A percentile compares a stretch with the other conserved stretches of the same genome.
These are phyloP conservation scores for Hesperophylax magnus DNA, from an alignment of 1,140 invertebrate species.

Conservation along the genomic window DNA sequence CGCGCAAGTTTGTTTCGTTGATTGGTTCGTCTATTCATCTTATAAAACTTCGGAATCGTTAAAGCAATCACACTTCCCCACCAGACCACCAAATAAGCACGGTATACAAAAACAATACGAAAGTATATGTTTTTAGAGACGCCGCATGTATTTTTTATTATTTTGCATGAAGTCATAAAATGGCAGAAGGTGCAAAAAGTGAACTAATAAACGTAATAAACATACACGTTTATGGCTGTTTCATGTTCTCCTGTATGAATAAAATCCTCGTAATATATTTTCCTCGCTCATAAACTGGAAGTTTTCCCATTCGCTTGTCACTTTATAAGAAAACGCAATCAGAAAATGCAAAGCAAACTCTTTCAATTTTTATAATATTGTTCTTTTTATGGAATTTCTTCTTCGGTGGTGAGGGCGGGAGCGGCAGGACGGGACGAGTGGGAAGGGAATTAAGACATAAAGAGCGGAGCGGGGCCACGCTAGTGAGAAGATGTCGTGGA, in stretches of 20 bases:
- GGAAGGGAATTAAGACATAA: slow-evolving; percentile 16
- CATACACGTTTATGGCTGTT: slow-evolving; percentile 17
- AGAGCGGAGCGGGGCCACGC: background rate
- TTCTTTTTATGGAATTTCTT: slow-evolving; percentile 43
- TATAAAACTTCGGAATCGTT: no score
- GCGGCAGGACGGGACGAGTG: no score
- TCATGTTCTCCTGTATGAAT: slow-evolving; percentile 22
- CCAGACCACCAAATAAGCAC: no score
- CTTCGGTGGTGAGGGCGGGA: background rate
- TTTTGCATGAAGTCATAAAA: slow-evolving; percentile 6
- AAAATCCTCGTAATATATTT: slow-evolving; percentile 37
- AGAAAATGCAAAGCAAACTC: slow-evolving; percentile 44
- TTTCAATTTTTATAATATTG: slow-evolving; percentile 48
- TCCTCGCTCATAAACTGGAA: slow-evolving; percentile 35
- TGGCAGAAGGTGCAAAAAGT: slow-evolving; percentile 24
- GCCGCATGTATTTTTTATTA: no score
- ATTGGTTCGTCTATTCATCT: no score
- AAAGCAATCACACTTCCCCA: no score
- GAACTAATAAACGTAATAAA: slow-evolving; percentile 35
- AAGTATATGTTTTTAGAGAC: no score
- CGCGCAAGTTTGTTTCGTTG: no score
- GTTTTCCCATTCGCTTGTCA: slow-evolving; percentile 43
- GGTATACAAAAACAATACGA: no score
- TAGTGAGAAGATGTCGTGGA: slow-evolving; percentile 4
- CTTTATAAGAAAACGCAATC: slow-evolving; percentile 46